phyloP scores from a whole-genome alignment of 1,140 invertebrate species.

The Drosophila baimaii region DNA sequence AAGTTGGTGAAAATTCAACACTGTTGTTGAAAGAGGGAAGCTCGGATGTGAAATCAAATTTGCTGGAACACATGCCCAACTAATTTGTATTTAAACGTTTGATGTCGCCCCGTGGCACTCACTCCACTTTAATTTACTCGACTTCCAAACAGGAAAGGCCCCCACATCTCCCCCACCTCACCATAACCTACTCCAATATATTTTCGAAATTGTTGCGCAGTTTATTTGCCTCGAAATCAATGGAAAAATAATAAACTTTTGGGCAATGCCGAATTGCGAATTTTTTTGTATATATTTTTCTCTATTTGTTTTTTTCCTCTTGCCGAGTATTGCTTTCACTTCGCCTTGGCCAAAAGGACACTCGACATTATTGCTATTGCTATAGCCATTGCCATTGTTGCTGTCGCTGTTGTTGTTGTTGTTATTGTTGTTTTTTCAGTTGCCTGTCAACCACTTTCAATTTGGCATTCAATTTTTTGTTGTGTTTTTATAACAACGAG shows the following conservation, averaged over 20 bases:
- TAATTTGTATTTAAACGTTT: conserved; percentile 73
- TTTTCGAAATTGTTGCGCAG: conserved; percentile 50
- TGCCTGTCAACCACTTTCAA: conserved; percentile 76
- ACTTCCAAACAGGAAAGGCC: not conserved
- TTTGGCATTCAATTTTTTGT: conserved; percentile 64
- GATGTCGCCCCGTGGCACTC: conserved; percentile 31
- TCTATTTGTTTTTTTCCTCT: conserved; percentile 20
- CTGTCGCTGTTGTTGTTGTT: conserved; percentile 32
- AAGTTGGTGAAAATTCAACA: conserved; percentile 52
- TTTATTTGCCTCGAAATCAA: conserved; percentile 49
- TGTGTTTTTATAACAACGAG: conserved; percentile 57
- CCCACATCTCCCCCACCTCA: no score
- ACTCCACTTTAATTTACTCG: conserved; percentile 3
- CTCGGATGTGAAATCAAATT: conserved; percentile 37
- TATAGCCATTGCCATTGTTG: not conserved
- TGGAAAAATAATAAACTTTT: conserved; percentile 73
- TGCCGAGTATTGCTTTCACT: conserved; percentile 41
- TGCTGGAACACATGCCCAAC: conserved; percentile 54
- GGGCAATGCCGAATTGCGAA: conserved; percentile 34
- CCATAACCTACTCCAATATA: conserved; percentile 18
- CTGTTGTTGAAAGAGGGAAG: not conserved
- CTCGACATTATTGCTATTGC: conserved; percentile 49
- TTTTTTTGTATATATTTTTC: conserved; percentile 24
- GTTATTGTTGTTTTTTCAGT: conserved; percentile 48
- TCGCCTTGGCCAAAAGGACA: conserved; percentile 49